phyloP scores from a whole-genome alignment of 2,888 invertebrate species.

The Drosophila pegasa region DNA sequence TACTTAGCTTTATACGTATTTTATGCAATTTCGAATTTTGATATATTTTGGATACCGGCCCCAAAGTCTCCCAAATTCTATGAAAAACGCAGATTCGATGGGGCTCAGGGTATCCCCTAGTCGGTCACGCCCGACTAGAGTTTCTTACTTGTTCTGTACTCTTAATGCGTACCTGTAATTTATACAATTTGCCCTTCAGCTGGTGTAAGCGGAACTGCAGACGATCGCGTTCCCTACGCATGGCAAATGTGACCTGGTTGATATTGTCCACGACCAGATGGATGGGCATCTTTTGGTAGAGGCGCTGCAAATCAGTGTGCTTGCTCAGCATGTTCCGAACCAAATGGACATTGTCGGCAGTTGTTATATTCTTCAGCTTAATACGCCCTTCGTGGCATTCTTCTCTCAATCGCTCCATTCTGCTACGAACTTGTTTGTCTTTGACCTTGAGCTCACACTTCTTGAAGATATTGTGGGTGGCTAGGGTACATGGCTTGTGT shows the following conservation, averaged over 20 bases:
- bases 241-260: conserved; percentile 82
- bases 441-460: not conserved
- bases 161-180: no score
- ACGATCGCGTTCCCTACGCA: conserved; percentile 83
- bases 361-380: conserved; percentile 73
- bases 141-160: no score
- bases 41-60: no score
- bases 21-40: no score
- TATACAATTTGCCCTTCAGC: no score
- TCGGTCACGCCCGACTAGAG: no score
- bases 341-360: conserved; percentile 69
- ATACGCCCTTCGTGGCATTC: conserved; percentile 5
- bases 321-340: conserved; percentile 81
- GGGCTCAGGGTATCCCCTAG: no score
- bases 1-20: no score
- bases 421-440: not conserved
- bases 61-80: no score
- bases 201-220: conserved; percentile 66
- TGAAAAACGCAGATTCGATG: no score
- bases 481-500: not conserved
- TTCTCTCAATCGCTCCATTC: not conserved
- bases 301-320: conserved; percentile 79
- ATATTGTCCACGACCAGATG: conserved; percentile 81
- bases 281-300: conserved; percentile 82
- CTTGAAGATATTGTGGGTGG: not conserved